Percentiles rank a stretch among this genome's conserved stretches.
Conservation (phyloP, 2,888 invertebrate species). For the Eilema depressum region DNA sequence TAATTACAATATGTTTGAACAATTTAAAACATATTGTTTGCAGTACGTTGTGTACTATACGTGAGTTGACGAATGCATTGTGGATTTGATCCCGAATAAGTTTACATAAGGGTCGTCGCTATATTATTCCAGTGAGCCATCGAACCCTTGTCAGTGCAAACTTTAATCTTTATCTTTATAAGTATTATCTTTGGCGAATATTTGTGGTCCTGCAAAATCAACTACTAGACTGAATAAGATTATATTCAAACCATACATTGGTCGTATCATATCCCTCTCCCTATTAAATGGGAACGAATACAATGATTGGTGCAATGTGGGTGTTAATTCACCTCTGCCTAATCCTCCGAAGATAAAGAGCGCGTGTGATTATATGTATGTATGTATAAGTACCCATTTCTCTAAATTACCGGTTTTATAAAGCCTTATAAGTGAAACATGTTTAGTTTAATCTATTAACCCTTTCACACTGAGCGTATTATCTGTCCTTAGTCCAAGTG, state of each 20-base stretch:
- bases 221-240: background rate
- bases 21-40: background rate
- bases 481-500: background rate
- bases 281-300: too few species aligned
- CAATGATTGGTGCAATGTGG: too few species aligned
- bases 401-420: background rate
- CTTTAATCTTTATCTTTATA: background rate
- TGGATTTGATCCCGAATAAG: conserved; percentile 28
- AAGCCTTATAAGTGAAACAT: too few species aligned
- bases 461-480: background rate
- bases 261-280: too few species aligned
- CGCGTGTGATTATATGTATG: too few species aligned
- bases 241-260: background rate
- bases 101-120: conserved; percentile 21
- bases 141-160: conserved; percentile 4
- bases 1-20: background rate
- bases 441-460: background rate
- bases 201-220: background rate
- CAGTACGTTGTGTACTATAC: conserved; percentile 11
- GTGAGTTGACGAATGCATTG: conserved; percentile 20
- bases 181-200: background rate
- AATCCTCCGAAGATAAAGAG: too few species aligned
- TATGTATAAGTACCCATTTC: background rate
- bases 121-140: conserved; percentile 4
- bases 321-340: too few species aligned